Evolutionary conservation across 1,140 invertebrate species (phyloP).

Genomic region (Hycleus cichorii): DNA sequence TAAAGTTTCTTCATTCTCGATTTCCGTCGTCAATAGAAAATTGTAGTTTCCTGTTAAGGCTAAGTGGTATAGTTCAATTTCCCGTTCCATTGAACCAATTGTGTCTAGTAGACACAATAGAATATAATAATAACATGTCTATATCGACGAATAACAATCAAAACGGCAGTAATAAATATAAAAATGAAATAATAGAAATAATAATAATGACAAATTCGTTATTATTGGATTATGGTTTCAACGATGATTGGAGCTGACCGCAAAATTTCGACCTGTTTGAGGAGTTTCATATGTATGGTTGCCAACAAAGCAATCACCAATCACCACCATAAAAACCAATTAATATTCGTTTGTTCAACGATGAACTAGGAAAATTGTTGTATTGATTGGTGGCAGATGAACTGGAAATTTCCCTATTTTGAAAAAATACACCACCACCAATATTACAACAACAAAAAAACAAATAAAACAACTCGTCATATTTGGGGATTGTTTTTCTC

Average conservation of each 20-base stretch:
- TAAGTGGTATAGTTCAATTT: slow-evolving; percentile 11
- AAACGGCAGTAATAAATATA: no score
- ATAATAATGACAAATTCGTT: no score
- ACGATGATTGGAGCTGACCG: slow-evolving; percentile 10
- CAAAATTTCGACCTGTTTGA: neutral
- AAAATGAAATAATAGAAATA: no score
- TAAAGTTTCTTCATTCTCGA: neutral
- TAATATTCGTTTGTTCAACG: slow-evolving; percentile 2
- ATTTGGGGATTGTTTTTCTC: no score
- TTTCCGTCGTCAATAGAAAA: neutral
- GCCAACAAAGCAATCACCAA: slow-evolving; percentile 11
- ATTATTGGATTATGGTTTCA: neutral
- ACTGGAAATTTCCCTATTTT: no score
- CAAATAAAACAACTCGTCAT: no score
- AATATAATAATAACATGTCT: no score
- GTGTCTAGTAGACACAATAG: neutral
- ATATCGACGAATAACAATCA: no score
- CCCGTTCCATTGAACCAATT: slow-evolving; percentile 13
- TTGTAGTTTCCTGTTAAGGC: slow-evolving; percentile 4
- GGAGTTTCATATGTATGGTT: neutral
- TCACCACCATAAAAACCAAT: slow-evolving; percentile 13
- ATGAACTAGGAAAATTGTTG: no score
- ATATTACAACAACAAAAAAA: no score
- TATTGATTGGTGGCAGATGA: no score
- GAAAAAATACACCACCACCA: no score